Base-by-base conservation (phyloP, 2,888 invertebrate species). In the Erpobdella octoculata region DNA sequence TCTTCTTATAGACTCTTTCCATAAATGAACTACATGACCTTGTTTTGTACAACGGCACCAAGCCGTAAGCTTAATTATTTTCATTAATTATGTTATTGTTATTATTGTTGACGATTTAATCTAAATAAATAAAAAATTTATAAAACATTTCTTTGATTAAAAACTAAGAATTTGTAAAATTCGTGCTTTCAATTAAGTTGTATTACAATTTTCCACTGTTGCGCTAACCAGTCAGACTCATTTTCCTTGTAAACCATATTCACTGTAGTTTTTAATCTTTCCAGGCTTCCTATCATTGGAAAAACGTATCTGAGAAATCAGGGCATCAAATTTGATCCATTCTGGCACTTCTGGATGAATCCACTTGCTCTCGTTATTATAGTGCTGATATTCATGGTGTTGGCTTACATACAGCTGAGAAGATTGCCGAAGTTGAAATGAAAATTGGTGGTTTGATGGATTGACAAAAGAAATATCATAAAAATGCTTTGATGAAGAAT, bases 281-380 rank as follows among this genome's bases (percentile, higher is more conserved):
- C 18, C 71, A 71, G 71, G 18, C 15, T 64, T 21, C 64, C 46
- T 12, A 36, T 62, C n/a, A 53, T 48, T 25, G 73, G 73, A 5
- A 41, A 2, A 12, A 46, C 65, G 1, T 71, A 66, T 37, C 37
- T 73, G 67, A 35, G 48, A 3, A 31, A 48, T 28, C 67, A 66
- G 36, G 71, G 71, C 8, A 73, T 73, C 36, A 48, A 53, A 0
- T 80, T 77, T 74, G 74, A 73, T 0, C 78, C 79, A 0, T 65
- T 73, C n/a, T 81, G 81, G 80, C 80, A 82, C 72, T 76, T 82
- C 31, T 82, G 81, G 81, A 71, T 75, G 59, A 81, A 81, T 71
- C 76, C 78, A 28, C 72, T 81, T 36, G 82, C 82, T 6, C 75
- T 83, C 37, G 71, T 74, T 2, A 46, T 73, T 31, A 79, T 82